Evolutionary conservation across 2,888 invertebrate genomes (phyloP).

Genomic region (Yponomeuta cagnagella): DNA sequence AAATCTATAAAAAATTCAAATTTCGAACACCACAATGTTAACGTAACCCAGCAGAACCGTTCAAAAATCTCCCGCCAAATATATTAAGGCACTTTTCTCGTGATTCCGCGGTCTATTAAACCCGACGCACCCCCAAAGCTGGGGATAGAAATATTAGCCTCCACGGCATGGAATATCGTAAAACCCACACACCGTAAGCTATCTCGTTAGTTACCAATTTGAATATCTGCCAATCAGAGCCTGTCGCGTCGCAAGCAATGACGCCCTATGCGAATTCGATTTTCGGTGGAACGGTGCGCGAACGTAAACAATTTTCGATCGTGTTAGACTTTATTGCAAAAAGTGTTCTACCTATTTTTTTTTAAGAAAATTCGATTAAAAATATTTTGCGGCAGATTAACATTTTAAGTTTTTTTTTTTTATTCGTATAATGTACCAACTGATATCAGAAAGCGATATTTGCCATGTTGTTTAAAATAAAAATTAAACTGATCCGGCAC

Average conservation of each 20-base stretch:
- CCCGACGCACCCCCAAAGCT: constrained; percentile 33
- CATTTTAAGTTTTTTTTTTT: too few species aligned
- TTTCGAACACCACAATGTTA: background rate
- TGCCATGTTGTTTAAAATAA: too few species aligned
- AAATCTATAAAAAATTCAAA: background rate
- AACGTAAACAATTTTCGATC: constrained; percentile 1
- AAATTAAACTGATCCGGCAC: too few species aligned
- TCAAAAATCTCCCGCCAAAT: constrained; percentile 19
- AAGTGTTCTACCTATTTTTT: background rate
- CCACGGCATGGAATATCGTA: constrained; percentile 51
- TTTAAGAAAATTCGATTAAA: too few species aligned
- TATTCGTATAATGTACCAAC: too few species aligned
- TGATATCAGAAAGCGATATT: too few species aligned
- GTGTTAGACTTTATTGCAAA: background rate
- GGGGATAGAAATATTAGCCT: constrained; percentile 64
- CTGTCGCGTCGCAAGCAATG: constrained; percentile 39
- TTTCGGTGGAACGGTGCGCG: constrained; percentile 27
- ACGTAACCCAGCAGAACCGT: constrained; percentile 7
- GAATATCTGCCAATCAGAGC: constrained; percentile 73
- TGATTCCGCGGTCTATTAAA: constrained; percentile 57
- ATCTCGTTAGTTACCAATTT: constrained; percentile 65
- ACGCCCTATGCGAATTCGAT: constrained; percentile 54
- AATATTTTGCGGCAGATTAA: too few species aligned
- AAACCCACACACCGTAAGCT: constrained; percentile 50
- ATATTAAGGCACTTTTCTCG: constrained; percentile 37